phyloP scores from a whole-genome alignment of 2,797 vertebrate species.

The Taenioides sp. region DNA sequence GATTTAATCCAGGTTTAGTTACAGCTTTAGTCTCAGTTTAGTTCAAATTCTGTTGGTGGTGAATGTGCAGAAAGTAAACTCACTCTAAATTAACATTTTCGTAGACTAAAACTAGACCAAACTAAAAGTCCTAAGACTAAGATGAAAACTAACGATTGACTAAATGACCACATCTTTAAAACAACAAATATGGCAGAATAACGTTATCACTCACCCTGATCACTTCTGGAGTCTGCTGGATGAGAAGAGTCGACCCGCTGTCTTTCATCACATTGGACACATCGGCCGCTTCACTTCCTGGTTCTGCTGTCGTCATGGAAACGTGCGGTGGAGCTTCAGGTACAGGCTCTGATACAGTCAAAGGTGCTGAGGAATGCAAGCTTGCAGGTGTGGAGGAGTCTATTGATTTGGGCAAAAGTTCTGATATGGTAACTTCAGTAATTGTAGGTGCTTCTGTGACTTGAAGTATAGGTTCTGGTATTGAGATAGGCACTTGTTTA shows the following conservation, averaged over 20 bases:
- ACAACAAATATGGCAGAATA: not conserved
- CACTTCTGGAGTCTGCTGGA: conserved; percentile 93
- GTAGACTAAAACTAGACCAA: no score
- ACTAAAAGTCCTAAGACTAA: no score
- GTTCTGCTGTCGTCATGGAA: not conserved
- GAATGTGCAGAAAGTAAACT: no score
- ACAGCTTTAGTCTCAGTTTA: no score
- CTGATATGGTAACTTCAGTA: conserved; percentile 24
- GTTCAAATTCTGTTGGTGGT: no score
- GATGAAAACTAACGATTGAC: no score
- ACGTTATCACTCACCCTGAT: conserved; percentile 86
- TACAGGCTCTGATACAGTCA: conserved; percentile 24
- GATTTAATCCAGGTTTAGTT: no score
- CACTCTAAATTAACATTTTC: no score
- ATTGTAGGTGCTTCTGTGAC: conserved; percentile 17
- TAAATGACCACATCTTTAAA: no score
- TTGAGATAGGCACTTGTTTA: conserved; percentile 22
- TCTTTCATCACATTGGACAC: conserved; percentile 70
- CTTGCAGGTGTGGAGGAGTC: conserved; percentile 13
- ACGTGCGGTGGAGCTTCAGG: conserved; percentile 35
- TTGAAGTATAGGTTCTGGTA: conserved; percentile 36
- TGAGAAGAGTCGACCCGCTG: conserved; percentile 81
- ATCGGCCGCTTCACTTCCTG: conserved; percentile 28
- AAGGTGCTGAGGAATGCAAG: conserved; percentile 23
- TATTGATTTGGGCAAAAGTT: conserved; percentile 16